These are phyloP conservation scores for Hyperopisus bebe DNA, from an alignment of 2,113 vertebrate genomes.

Conservation along the genomic window DNA sequence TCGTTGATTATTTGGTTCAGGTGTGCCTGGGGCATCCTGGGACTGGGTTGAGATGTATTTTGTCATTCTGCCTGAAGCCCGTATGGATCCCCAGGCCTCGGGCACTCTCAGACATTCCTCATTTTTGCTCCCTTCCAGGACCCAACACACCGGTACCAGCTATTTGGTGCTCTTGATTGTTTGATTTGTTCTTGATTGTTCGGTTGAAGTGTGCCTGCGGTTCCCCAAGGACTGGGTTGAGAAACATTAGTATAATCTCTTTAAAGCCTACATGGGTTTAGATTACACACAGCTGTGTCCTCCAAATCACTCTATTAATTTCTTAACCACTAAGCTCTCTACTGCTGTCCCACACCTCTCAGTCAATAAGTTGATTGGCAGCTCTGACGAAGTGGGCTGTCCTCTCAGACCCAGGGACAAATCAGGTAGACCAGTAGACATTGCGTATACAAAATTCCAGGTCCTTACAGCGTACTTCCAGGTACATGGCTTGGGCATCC, in stretches of 20 bases:
- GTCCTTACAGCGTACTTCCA: slow-evolving; percentile 93
- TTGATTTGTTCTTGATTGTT: not conserved
- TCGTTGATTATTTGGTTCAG: no score
- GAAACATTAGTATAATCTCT: not conserved
- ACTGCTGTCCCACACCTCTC: not conserved
- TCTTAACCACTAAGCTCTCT: not conserved
- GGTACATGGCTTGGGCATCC: slow-evolving; percentile 80
- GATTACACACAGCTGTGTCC: not conserved
- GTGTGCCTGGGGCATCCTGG: no score
- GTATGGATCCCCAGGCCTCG: no score
- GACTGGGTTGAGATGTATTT: no score
- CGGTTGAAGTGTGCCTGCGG: not conserved
- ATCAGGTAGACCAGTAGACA: not conserved
- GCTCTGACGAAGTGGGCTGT: not conserved
- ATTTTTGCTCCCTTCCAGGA: not conserved
- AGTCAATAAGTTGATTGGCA: not conserved
- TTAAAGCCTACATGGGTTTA: not conserved
- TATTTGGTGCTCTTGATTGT: not conserved
- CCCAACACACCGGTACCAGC: not conserved
- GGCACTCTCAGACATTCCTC: no score
- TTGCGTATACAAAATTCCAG: not conserved
- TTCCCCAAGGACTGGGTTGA: not conserved
- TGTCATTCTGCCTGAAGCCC: no score
- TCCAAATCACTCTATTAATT: not conserved
- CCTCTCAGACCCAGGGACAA: not conserved